phyloP scores from a whole-genome alignment of 2,888 invertebrate genomes.

The Pollenia griseotomentosa region DNA sequence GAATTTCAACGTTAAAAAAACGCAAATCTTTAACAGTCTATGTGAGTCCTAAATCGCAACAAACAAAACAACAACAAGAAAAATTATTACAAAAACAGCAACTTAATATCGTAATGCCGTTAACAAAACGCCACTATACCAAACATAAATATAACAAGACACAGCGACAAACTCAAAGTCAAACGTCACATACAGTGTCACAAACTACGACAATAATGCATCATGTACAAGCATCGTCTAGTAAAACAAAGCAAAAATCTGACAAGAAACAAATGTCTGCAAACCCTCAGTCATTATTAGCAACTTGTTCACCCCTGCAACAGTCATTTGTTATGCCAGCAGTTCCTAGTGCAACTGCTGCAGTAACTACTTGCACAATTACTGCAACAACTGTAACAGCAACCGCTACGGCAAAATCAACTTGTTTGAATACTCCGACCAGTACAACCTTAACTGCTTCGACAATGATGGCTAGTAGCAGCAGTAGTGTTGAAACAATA shows the following conservation, averaged over 20 bases:
- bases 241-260: conserved; percentile 57
- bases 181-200: conserved; percentile 42
- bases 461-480: conserved; percentile 74
- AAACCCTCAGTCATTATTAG: conserved; percentile 44
- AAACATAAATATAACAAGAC: conserved; percentile 69
- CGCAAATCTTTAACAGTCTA: conserved; percentile 83
- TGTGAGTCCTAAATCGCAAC: conserved; percentile 81
- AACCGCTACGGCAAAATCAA: conserved; percentile 42
- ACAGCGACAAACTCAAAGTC: conserved; percentile 56
- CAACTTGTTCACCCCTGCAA: conserved; percentile 49
- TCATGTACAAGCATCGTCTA: conserved; percentile 51
- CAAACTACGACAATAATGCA: conserved; percentile 33
- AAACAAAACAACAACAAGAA: conserved; percentile 61
- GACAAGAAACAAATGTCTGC: conserved; percentile 48
- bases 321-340: conserved; percentile 63
- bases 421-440: conserved; percentile 46
- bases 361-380: conserved; percentile 61
- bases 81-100: conserved; percentile 72
- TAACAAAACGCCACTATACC: conserved; percentile 71
- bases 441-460: conserved; percentile 70
- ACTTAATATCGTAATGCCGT: conserved; percentile 66
- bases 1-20: conserved; percentile 82
- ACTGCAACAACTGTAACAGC: conserved; percentile 56
- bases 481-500: conserved; percentile 59
- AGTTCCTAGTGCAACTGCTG: conserved; percentile 58